phyloP scores from a whole-genome alignment of 2,113 vertebrate genomes.

The Romanogobio albipinnatus region DNA sequence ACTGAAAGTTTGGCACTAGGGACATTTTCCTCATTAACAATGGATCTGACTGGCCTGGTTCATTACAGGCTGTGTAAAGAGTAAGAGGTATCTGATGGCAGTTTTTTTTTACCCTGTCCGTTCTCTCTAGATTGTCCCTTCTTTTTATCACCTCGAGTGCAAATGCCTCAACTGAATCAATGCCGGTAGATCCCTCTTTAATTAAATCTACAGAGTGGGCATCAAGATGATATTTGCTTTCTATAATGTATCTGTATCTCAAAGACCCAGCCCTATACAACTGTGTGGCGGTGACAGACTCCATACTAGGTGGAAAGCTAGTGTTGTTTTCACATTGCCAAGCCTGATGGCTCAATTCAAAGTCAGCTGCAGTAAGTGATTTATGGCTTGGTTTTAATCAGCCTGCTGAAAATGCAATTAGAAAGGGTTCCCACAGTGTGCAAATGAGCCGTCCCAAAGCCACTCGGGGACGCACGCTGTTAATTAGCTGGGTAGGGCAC shows the following conservation, averaged over 20 bases:
- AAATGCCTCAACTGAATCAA: constrained; percentile 29
- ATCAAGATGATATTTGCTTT: constrained; percentile 34
- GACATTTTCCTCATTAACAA: constrained; percentile 49
- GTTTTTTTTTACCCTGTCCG: background rate
- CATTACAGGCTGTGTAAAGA: constrained; percentile 42
- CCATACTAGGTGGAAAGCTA: constrained; percentile 37
- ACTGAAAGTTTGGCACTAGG: constrained; percentile 34
- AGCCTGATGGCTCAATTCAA: constrained; percentile 59
- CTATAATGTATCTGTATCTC: constrained; percentile 17
- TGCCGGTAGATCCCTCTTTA: constrained; percentile 23
- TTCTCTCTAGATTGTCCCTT: background rate
- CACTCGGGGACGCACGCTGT: constrained; percentile 55
- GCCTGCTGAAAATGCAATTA: constrained; percentile 62
- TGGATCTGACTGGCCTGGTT: constrained; percentile 38
- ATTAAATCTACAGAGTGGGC: constrained; percentile 36
- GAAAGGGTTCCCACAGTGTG: constrained; percentile 57
- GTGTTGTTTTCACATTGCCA: constrained; percentile 39
- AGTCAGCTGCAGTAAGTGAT: constrained; percentile 57
- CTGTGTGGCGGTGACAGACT: constrained; percentile 21
- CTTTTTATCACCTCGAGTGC: constrained; percentile 10
- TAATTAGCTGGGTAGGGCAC: constrained; percentile 61
- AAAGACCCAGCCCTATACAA: background rate
- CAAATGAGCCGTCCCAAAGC: constrained; percentile 59
- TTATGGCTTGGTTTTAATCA: constrained; percentile 63
- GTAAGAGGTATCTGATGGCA: constrained; percentile 43